These are phyloP conservation scores for Iguana delicatissima DNA, from an alignment of 2,797 vertebrate genomes.

Conservation along the genomic window DNA sequence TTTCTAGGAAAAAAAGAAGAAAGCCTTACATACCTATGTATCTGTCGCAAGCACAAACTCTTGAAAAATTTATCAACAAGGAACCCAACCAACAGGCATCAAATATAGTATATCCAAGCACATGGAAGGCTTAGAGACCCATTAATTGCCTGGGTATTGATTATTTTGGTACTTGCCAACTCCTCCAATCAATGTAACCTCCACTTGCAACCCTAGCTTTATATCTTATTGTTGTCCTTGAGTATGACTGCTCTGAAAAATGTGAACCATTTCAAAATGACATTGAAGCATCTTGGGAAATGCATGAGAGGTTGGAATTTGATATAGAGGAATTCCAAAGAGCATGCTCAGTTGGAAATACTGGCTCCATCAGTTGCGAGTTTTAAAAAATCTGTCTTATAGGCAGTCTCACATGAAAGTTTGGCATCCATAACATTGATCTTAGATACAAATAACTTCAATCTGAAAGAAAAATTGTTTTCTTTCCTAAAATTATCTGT, in stretches of 20 bases:
- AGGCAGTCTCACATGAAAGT: slow-evolving; percentile 53
- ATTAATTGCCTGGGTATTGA: slow-evolving; percentile 54
- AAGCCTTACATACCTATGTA: slow-evolving; percentile 11
- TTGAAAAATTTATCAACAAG: slow-evolving; percentile 48
- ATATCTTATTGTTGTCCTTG: slow-evolving; percentile 45
- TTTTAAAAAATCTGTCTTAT: slow-evolving; percentile 41
- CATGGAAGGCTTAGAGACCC: slow-evolving; percentile 23
- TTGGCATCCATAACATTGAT: slow-evolving; percentile 44
- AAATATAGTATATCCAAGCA: slow-evolving; percentile 26
- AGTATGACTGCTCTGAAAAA: slow-evolving; percentile 43
- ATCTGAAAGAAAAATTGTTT: slow-evolving; percentile 28
- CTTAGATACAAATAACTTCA: slow-evolving; percentile 41
- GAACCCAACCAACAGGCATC: slow-evolving; percentile 38
- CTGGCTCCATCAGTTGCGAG: slow-evolving; percentile 44
- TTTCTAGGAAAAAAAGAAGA: neutral
- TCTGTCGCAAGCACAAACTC: slow-evolving; percentile 45
- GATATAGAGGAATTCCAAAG: slow-evolving; percentile 37
- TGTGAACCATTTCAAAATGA: slow-evolving; percentile 42
- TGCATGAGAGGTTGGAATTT: neutral
- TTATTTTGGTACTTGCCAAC: slow-evolving; percentile 46
- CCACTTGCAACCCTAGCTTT: slow-evolving; percentile 32
- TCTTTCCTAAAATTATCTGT: slow-evolving; percentile 37
- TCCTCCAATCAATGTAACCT: slow-evolving; percentile 37
- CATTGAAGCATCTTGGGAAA: slow-evolving; percentile 48
- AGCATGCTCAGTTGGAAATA: slow-evolving; percentile 27